phyloP scores from a whole-genome alignment of 2,888 invertebrate species.

The Scaptomyza parva region DNA sequence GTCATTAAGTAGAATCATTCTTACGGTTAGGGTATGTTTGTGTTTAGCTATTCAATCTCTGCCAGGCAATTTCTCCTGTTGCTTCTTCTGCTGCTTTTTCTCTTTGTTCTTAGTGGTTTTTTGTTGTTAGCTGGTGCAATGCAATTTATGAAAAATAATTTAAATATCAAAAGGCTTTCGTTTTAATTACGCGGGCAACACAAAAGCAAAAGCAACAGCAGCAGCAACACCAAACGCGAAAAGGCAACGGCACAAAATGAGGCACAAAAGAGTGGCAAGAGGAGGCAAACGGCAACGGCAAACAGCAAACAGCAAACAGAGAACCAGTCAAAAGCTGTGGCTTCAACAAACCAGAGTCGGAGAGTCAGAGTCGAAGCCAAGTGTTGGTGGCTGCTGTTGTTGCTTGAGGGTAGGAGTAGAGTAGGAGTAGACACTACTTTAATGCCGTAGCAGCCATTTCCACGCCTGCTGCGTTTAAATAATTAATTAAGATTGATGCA shows the following conservation, averaged over 20 bases:
- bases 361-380: conserved; percentile 12
- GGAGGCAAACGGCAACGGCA: too few relatives aligned
- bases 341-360: conserved; percentile 26
- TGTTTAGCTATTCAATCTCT: conserved; percentile 10
- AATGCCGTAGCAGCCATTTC: conserved; percentile 71
- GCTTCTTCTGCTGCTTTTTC: conserved; percentile 5
- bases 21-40: conserved; percentile 13
- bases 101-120: conserved; percentile 7
- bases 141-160: conserved; percentile 81
- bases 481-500: conserved; percentile 82
- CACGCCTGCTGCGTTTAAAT: conserved; percentile 81
- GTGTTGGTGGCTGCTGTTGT: neutral
- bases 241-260: conserved; percentile 29
- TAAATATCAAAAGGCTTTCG: conserved; percentile 82
- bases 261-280: conserved; percentile 8
- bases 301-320: conserved; percentile 27
- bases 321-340: conserved; percentile 48
- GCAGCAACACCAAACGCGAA: conserved; percentile 56
- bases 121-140: conserved; percentile 58
- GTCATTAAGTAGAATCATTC: neutral
- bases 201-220: conserved; percentile 45
- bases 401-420: conserved; percentile 2
- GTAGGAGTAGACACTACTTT: conserved; percentile 55
- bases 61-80: conserved; percentile 2
- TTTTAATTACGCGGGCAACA: conserved; percentile 79